phyloP scores from a whole-genome alignment of 2,888 invertebrate genomes.

The Chouioia cunea region DNA sequence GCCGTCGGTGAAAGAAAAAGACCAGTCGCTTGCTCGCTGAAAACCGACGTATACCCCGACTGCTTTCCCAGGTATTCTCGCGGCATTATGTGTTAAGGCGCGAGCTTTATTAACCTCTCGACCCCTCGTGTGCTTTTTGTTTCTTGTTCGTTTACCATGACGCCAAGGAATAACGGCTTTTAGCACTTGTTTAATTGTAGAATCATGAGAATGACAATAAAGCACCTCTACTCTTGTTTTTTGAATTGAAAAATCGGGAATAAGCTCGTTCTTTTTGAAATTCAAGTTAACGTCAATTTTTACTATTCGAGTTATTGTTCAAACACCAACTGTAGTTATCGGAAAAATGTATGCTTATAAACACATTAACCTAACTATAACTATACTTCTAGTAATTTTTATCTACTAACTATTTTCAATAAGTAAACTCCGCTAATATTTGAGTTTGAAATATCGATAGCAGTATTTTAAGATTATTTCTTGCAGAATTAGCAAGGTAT shows the following conservation, averaged over 20 bases:
- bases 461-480: too few relatives aligned
- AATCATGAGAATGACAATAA: neutral
- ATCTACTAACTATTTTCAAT: too few relatives aligned
- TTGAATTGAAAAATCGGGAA: too few relatives aligned
- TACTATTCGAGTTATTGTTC: constrained; percentile 30
- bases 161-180: constrained; percentile 26
- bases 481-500: too few relatives aligned
- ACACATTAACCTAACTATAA: too few relatives aligned
- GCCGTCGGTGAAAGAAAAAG: constrained; percentile 63
- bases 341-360: neutral
- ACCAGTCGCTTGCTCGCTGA: constrained; percentile 55
- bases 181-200: constrained; percentile 16
- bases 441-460: too few relatives aligned
- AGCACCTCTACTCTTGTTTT: too few relatives aligned
- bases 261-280: too few relatives aligned
- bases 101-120: constrained; percentile 47
- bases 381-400: too few relatives aligned
- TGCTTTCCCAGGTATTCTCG: constrained; percentile 40
- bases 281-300: constrained; percentile 39
- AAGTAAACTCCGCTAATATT: too few relatives aligned
- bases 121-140: neutral
- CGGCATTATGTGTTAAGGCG: constrained; percentile 48
- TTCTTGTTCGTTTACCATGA: constrained; percentile 1
- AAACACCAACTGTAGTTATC: constrained; percentile 43
- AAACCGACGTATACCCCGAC: neutral